A percentile compares a stretch with the other conserved stretches of the same genome.
phyloP scores from a whole-genome alignment of 2,888 invertebrate species.

The Trilocha varians region DNA sequence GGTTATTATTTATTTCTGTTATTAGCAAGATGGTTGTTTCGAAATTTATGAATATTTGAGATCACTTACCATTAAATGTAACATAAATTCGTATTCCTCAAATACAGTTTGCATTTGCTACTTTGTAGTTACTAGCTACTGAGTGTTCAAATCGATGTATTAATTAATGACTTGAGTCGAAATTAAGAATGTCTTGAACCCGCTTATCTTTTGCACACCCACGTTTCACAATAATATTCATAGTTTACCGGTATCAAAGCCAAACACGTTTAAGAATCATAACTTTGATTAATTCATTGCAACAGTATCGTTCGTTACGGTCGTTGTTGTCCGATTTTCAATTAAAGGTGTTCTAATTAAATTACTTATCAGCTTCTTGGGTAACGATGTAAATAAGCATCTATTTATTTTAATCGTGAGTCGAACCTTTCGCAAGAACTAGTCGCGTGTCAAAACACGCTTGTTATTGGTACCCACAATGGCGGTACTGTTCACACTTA shows the following conservation, averaged over 20 bases:
- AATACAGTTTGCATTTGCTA: too few species aligned
- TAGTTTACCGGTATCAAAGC: conserved; percentile 27
- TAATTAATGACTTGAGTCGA: too few species aligned
- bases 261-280: conserved; percentile 35
- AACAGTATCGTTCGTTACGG: conserved; percentile 23
- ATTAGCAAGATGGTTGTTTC: too few species aligned
- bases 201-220: too few species aligned
- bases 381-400: conserved; percentile 53
- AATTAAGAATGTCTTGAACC: too few species aligned
- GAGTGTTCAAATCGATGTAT: too few species aligned
- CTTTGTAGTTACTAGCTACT: too few species aligned
- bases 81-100: too few species aligned
- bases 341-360: conserved; percentile 57
- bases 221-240: conserved; percentile 28
- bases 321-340: conserved; percentile 46
- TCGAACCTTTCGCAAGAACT: conserved; percentile 50
- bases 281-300: conserved; percentile 49
- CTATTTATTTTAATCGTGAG: conserved; percentile 61
- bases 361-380: conserved; percentile 52
- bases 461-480: conserved; percentile 58
- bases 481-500: conserved; percentile 58
- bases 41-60: too few species aligned
- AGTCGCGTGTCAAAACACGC: conserved; percentile 64
- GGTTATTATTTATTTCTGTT: too few species aligned
- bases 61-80: background rate